phyloP scores from a whole-genome alignment of 2,888 invertebrate species.

The Stenodema calcarata region DNA sequence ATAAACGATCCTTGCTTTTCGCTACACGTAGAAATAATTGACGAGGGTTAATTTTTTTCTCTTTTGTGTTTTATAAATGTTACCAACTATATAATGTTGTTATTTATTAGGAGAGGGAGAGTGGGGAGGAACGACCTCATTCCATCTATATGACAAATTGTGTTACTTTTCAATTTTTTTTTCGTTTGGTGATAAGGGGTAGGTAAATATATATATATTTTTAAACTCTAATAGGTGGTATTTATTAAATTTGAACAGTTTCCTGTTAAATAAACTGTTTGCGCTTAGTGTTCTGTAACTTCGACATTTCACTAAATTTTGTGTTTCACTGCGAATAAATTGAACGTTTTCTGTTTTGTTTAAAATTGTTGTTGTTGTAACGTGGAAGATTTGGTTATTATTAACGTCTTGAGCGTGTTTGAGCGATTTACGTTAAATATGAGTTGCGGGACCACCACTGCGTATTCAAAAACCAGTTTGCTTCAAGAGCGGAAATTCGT shows the following conservation, averaged over 20 bases:
- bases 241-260: background rate
- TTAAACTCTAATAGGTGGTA: background rate
- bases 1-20: background rate
- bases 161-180: background rate
- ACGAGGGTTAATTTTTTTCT: conserved; percentile 31
- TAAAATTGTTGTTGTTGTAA: no score
- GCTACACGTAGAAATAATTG: conserved; percentile 33
- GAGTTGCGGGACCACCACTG: no score
- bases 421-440: background rate
- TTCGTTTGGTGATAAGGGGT: background rate
- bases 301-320: background rate
- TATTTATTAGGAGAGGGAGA: background rate
- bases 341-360: no score
- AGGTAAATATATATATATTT: background rate
- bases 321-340: background rate
- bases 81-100: background rate
- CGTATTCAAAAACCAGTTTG: no score
- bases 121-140: background rate
- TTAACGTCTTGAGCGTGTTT: conserved; percentile 4
- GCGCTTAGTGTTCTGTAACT: background rate
- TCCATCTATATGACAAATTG: background rate
- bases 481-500: no score
- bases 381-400: background rate
- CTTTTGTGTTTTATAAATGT: background rate
- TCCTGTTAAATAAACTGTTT: background rate